Base-by-base conservation (phyloP, 2,888 invertebrate species). In the Flexamia atlantica region DNA sequence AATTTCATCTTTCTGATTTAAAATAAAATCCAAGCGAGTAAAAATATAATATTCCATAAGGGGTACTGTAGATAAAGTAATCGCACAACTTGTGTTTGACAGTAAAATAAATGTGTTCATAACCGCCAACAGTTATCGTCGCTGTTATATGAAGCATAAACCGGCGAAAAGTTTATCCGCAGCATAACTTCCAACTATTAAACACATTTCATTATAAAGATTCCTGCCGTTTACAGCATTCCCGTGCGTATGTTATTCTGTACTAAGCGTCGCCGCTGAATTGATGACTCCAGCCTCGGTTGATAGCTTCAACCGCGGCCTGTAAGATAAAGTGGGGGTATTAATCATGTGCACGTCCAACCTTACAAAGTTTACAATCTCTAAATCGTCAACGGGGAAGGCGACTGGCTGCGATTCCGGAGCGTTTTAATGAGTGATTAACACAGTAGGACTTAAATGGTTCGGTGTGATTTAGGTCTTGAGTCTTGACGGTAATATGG, bases 141-240 rank as follows among this genome's bases (percentile, higher is more conserved):
- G 36, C 9, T 7, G 36, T 36, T 36, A n/a, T 36, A 36, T 9
- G 36, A 4, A 7, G 36, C 9, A 36, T 4, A 36, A 36, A 36
- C 53, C 10, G 23, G 20, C 4, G 23, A 53, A 53, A 20, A 20
- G 53, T n/a, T 23, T 14, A 4, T 23, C 20, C 46, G 14, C 12
- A 17, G 10, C 20, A 53, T 23, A 4, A 64, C 28, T 28, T 64
- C 14, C 64, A 30, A 28, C 64, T 30, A 53, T 53, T 53, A 53
- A 64, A 64, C 64, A 30, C 64, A 30, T 64, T 64, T 30, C 12
- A 64, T 28, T n/a, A 57, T 12, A 64, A 64, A 17, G 25, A 64
- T 64, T 64, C 17, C 64, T 64, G 4, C 64, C n/a, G 30, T 64
- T 64, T 64, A 64, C 64, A 64, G 30, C 64, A 64, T 64, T 64